These are phyloP conservation scores for Oncorhynchus kisutch DNA, from an alignment of 2,113 vertebrate species.

Conservation along the genomic window DNA sequence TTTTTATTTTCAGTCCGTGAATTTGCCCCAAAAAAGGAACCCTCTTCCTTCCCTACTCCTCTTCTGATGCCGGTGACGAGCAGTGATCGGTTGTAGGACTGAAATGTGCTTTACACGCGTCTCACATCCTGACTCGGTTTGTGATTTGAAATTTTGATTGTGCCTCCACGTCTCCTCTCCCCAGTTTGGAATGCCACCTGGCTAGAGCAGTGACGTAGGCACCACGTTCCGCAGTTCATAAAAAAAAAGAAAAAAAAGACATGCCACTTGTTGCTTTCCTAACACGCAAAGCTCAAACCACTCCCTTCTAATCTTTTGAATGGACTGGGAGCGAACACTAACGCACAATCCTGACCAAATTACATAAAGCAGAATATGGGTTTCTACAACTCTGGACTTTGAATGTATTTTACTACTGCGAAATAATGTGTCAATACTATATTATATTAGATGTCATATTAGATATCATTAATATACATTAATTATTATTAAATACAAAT, in stretches of 20 bases:
- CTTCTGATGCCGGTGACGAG: not conserved
- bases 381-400: not conserved
- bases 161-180: constrained; percentile 72
- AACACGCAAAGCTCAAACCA: constrained; percentile 74
- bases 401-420: not conserved
- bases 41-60: constrained; percentile 3
- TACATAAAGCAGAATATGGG: constrained; percentile 6
- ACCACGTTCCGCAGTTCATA: constrained; percentile 69
- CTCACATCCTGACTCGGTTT: constrained; percentile 75
- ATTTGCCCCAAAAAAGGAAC: constrained; percentile 6
- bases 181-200: constrained; percentile 78
- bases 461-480: no score
- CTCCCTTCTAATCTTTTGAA: constrained; percentile 63
- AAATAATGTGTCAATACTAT: no score
- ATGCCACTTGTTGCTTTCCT: constrained; percentile 77
- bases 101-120: constrained; percentile 56
- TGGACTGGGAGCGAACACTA: constrained; percentile 42
- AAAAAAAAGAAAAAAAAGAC: constrained; percentile 43
- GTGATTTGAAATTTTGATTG: constrained; percentile 71
- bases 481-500: not conserved
- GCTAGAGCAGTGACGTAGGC: constrained; percentile 80
- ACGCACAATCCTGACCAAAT: constrained; percentile 37
- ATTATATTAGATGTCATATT: not conserved
- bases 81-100: constrained; percentile 21
- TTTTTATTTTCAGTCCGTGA: constrained; percentile 5